Evolutionary conservation across 2,113 vertebrate genomes (phyloP).

Genomic region (Laticauda colubrina): DNA sequence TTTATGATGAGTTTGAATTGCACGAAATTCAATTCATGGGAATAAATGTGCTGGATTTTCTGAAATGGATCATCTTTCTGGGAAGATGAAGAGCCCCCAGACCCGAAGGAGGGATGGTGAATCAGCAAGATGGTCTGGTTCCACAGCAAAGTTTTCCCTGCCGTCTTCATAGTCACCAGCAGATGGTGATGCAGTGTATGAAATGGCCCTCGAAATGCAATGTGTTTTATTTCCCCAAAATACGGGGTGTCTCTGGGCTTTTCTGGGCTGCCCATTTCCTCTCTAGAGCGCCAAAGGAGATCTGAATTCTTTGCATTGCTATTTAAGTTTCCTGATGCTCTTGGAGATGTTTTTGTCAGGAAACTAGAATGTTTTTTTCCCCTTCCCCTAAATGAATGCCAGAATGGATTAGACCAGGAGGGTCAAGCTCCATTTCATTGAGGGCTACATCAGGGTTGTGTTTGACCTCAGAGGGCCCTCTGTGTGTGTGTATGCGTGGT

Average conservation of each 20-base stretch:
- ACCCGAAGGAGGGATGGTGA: fast-evolving
- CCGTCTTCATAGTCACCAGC: not conserved
- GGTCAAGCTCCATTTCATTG: no score
- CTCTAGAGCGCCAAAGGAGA: not conserved
- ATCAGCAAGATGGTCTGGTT: no score
- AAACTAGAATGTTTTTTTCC: not conserved
- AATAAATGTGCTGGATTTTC: not conserved
- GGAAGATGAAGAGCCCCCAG: not conserved
- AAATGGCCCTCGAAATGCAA: not conserved
- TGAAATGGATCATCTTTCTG: no score
- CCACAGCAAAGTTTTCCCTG: not conserved
- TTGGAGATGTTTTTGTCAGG: not conserved
- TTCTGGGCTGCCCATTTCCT: not conserved
- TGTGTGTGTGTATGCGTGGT: no score
- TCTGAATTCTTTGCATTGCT: not conserved
- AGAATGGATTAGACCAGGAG: not conserved
- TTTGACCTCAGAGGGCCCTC: no score
- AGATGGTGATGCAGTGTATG: not conserved
- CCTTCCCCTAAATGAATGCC: not conserved
- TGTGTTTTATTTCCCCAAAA: fast-evolving
- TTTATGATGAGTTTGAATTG: not conserved
- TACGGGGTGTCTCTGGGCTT: fast-evolving
- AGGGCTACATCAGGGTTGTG: no score
- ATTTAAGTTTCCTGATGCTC: no score
- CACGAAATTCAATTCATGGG: not conserved